Evolutionary conservation across 1,140 invertebrate species (phyloP).

Genomic region (Drosophila sturtevanti): DNA sequence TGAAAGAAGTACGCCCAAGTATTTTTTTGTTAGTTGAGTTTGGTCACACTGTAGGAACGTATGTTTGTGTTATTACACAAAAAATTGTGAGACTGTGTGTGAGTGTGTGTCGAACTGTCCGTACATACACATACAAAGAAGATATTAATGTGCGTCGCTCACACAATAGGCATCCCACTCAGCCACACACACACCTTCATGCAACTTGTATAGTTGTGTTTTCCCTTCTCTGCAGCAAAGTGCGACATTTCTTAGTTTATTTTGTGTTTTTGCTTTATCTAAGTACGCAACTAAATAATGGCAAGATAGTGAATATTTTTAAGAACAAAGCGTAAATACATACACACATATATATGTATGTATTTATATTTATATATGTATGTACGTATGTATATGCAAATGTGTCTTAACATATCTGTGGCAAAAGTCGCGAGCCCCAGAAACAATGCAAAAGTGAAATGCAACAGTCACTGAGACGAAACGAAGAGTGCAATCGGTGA

Average conservation of each 20-base stretch:
- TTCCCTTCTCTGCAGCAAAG: background rate
- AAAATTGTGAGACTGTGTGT: background rate
- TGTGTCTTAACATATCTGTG: conserved; percentile 12
- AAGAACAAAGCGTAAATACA: conserved; percentile 9
- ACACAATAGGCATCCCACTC: no score
- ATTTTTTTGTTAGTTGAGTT: background rate
- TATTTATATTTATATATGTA: conserved; percentile 2
- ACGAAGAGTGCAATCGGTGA: conserved; percentile 4
- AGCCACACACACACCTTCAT: no score
- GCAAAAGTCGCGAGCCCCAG: conserved; percentile 23
- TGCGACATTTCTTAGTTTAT: conserved; percentile 8
- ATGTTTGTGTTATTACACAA: background rate
- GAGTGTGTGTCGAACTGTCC: background rate
- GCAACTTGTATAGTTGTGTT: background rate
- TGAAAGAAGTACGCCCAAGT: background rate
- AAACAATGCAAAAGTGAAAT: conserved; percentile 27
- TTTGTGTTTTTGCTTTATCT: conserved; percentile 4
- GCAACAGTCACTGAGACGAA: conserved; percentile 5
- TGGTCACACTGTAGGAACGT: background rate
- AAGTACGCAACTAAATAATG: conserved; percentile 4
- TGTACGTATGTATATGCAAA: background rate
- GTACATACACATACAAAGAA: background rate
- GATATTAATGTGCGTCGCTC: no score
- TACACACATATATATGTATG: background rate
- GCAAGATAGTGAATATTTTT: background rate